Base-by-base conservation (phyloP, 2,113 vertebrate species). In the Esox niger region DNA sequence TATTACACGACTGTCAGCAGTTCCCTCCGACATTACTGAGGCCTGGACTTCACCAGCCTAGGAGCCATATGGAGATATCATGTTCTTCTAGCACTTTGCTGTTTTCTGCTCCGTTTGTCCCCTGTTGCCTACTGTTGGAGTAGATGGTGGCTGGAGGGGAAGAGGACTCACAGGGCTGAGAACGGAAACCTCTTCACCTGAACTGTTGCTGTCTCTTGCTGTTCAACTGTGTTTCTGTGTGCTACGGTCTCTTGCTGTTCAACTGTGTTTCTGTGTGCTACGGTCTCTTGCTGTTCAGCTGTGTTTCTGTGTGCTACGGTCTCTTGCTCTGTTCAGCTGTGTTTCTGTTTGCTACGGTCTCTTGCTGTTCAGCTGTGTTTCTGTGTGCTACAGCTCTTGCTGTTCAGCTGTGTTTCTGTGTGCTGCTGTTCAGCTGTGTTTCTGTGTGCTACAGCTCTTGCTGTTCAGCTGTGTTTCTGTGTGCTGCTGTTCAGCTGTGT, bases 1-100 rank as follows among this genome's bases (percentile, higher is more conserved):
- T 78, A 84, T 90, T 88, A 84, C 88, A 82, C 84, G 87, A 84
- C 87, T 86, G 82, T 88, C 85, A 86, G 85, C 83, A 33, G 75
- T 85, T 87, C 81, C 82, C 66, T 58, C 0, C 0, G 84, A 74
- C 79, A 82, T 77, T 82, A 76, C 79, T 77, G 61, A 79, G 62
- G 66, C 75, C 69, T 57, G 69, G 74, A 74, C 49, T 60, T 69
- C 73, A n/a, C n/a, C n/a, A n/a, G n/a, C n/a, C 79, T 82, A 79
- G 71, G 72, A 76, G 79, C 74, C 66, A 69, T 56, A 63, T 63
- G 72, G 77, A 59, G 43, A 27, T 13, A 6, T 10, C 27, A 6
- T 56, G 27, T 60, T n/a, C n/a, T n/a, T n/a, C n/a, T n/a, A n/a
- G n/a, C n/a, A n/a, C n/a, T n/a, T n/a, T n/a, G n/a, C n/a, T n/a